Base-by-base conservation (phyloP, 2,113 vertebrate genomes). In the Condylura cristata region DNA sequence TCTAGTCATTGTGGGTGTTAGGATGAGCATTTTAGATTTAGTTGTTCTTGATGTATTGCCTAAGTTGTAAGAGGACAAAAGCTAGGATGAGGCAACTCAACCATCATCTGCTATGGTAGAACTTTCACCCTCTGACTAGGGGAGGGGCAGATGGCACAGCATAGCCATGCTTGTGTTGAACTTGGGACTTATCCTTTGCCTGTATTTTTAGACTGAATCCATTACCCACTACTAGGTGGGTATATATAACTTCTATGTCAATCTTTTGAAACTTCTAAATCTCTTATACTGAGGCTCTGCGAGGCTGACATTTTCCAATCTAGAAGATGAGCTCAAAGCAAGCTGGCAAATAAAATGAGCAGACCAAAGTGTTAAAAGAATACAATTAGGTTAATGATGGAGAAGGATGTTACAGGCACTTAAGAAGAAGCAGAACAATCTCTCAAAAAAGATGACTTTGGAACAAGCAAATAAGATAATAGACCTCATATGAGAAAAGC, bases 361-460 rank as follows among this genome's bases (percentile, higher is more conserved):
- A 70, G 9, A 61, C 34, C 65, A 93, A 39, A 87, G n/a, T 61
- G 4, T 68, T 61, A 61, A 44, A 82, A 83, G 63, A 65, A 32
- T 7, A 61, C 30, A 76, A n/a, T 48, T 14, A 61, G 28, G 8
- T 75, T 63, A 76, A 82, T 7, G 5, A 6, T 58, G 53, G 30
- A 28, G n/a, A 94, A 4, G 28, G 13, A 39, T 79, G 71, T 14
- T n/a, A 5, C 16, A 70, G 28, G 24, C 12, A 48, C 66, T 76
- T 60, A 48, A 17, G 14, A 71, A 41, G 6, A 65, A 65, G 11
- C 3, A 86, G 37, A 86, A 71, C 32, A 28, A 22, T 44, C 9
- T 80, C 58, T 79, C 30, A 86, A 32, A 32, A 83, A 93, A 28
- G 16, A 22, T 75, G 37, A 20, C 3, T 60, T 0, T 48, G n/a